Conservation (phyloP, 2,888 invertebrate genomes). For the Dryococelus australis region DNA sequence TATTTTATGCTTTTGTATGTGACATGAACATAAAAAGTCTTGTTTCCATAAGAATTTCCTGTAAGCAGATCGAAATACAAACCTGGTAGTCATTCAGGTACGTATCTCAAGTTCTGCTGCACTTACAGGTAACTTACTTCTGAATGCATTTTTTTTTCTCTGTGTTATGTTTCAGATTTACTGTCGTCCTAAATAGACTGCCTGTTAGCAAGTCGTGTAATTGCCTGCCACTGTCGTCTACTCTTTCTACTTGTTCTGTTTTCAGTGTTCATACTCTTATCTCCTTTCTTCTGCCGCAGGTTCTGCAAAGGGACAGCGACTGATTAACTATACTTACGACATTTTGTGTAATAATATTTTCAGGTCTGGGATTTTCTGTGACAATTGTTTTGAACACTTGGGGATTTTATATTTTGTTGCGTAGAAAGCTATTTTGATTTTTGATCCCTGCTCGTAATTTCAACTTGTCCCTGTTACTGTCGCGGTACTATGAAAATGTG, state of each 20-base stretch:
- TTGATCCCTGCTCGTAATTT: no score
- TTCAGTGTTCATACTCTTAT: not conserved
- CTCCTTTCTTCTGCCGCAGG: not conserved
- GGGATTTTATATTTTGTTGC: no score
- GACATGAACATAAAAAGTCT: no score
- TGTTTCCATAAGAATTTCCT: no score
- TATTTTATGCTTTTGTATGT: no score
- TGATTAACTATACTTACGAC: no score
- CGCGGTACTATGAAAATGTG: no score
- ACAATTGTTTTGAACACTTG: no score
- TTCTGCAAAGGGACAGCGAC: not conserved
- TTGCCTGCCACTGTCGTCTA: not conserved
- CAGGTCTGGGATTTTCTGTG: not conserved
- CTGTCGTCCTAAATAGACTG: not conserved
- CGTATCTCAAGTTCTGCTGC: not conserved
- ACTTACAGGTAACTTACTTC: not conserved
- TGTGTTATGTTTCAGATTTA: not conserved
- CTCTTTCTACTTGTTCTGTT: not conserved
- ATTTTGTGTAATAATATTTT: not conserved
- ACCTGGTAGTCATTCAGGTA: not conserved
- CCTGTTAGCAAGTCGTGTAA: not conserved
- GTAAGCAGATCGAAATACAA: no score
- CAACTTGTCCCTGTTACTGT: no score
- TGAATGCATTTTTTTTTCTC: not conserved
- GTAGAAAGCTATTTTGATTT: no score